Conservation (phyloP, 2,113 vertebrate genomes). For the Mesitornis unicolor region DNA sequence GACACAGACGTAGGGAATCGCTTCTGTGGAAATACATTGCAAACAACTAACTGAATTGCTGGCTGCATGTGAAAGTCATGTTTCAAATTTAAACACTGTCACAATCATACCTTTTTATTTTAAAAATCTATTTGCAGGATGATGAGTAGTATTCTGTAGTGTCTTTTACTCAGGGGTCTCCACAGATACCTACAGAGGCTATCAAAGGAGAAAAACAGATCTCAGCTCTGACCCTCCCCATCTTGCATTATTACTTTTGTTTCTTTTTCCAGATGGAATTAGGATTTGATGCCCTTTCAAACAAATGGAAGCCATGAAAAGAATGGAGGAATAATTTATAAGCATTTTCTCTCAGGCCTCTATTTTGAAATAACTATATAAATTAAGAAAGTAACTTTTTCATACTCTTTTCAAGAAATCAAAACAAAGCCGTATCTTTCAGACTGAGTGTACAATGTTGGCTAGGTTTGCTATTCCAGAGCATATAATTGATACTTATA, state of each 20-base stretch:
- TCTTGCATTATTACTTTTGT: neutral
- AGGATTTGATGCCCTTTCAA: neutral
- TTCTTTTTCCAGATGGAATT: neutral
- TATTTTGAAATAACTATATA: neutral
- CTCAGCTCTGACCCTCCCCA: neutral
- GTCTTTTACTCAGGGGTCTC: neutral
- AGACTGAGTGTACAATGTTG: neutral
- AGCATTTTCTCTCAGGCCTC: neutral
- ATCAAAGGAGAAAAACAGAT: neutral
- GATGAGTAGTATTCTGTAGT: neutral
- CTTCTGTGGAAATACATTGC: neutral
- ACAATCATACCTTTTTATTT: neutral
- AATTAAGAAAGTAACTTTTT: neutral
- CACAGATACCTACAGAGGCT: neutral
- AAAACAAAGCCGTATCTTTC: conserved; percentile 11
- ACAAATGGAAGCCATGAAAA: neutral
- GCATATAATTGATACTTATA: neutral
- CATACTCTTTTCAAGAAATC: conserved; percentile 32
- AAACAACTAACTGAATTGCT: neutral
- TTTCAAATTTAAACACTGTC: neutral
- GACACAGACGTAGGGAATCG: neutral
- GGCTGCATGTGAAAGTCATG: neutral
- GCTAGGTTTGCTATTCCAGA: neutral
- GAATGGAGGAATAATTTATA: neutral
- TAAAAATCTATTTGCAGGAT: neutral